Evolutionary conservation across 2,113 vertebrate genomes (phyloP), one percentile per base, ranked within the genome.

Genomic region (Atrichornis clamosus): DNA sequence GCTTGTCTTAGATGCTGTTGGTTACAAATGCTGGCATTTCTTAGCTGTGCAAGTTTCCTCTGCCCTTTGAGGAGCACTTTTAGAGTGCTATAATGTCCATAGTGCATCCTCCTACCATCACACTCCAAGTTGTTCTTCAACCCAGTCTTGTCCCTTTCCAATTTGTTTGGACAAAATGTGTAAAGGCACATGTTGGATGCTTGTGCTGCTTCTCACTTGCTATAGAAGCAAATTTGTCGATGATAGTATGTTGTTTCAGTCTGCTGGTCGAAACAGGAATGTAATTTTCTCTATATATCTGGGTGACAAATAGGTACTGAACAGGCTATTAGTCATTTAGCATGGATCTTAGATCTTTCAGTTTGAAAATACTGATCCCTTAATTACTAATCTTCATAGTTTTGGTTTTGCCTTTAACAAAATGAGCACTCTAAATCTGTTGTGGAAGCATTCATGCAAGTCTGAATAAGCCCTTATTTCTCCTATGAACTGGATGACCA

Each of bases 401-500:
- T 82, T 87, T 87, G 41, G 26, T 60, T 94, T 93, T 52, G 12
- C 35, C 20, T 88, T 80, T 75, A 84, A 86, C 41, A 60, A 90
- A 91, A 86, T 60, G 35, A 86, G 5, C 42, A 30, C 27, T 74
- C 26, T 67, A 46, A 84, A 15, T 88, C 62, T 77, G n/a, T 55
- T 56, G 44, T 2, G 3, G 56, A 86, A 84, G 68, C 68, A 70
- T 58, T 84, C 78, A 69, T 49, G 63, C 18, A 64, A 84, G 20
- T 88, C 73, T 84, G 65, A 97, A 73, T 60, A 83, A 88, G 16
- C 7, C 50, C 24, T 93, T 92, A 14, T 33, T 95, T 95, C 37
- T 16, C 53, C 62, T 65, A 50, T 0, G 1, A 75, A 70, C 5
- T 84, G 27, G 17, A 79, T 27, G 35, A 87, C 73, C 37, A 21